Conservation (phyloP, 2,113 vertebrate genomes). For the Brachionichthys hirsutus region DNA sequence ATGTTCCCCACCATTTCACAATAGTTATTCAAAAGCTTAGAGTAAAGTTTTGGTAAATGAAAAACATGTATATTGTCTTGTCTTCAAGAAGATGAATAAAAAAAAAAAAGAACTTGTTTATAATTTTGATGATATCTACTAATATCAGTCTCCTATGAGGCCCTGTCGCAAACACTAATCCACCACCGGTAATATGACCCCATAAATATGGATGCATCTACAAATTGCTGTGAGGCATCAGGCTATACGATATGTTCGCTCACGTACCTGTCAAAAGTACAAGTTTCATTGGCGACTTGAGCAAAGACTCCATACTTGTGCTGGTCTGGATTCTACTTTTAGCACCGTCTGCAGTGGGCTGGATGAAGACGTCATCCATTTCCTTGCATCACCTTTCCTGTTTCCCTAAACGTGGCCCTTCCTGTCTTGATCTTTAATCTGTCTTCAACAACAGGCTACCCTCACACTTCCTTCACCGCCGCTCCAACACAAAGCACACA, state of each 20-base stretch:
- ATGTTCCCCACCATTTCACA: too few relatives aligned
- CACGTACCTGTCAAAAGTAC: slow-evolving; percentile 80
- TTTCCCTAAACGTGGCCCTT: slow-evolving; percentile 82
- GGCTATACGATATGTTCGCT: slow-evolving; percentile 10
- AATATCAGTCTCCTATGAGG: too few relatives aligned
- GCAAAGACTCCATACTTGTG: slow-evolving; percentile 75
- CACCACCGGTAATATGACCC: neutral
- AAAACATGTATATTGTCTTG: too few relatives aligned
- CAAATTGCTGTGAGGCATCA: neutral
- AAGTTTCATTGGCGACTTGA: slow-evolving; percentile 79
- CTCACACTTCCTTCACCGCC: slow-evolving; percentile 1
- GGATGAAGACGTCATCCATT: slow-evolving; percentile 74
- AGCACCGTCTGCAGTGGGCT: slow-evolving; percentile 57
- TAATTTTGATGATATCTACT: too few relatives aligned
- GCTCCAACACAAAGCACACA: neutral
- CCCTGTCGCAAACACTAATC: neutral
- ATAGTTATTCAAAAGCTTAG: too few relatives aligned
- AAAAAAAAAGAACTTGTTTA: too few relatives aligned
- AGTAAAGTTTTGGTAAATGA: too few relatives aligned
- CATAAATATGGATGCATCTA: neutral
- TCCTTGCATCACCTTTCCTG: slow-evolving; percentile 82
- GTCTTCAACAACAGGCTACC: slow-evolving; percentile 58
- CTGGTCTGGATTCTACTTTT: slow-evolving; percentile 63
- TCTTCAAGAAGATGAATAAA: too few relatives aligned
- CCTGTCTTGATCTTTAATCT: slow-evolving; percentile 78